These are phyloP conservation scores for Crax fasciolata DNA, from an alignment of 2,797 vertebrate genomes.

Conservation along the genomic window DNA sequence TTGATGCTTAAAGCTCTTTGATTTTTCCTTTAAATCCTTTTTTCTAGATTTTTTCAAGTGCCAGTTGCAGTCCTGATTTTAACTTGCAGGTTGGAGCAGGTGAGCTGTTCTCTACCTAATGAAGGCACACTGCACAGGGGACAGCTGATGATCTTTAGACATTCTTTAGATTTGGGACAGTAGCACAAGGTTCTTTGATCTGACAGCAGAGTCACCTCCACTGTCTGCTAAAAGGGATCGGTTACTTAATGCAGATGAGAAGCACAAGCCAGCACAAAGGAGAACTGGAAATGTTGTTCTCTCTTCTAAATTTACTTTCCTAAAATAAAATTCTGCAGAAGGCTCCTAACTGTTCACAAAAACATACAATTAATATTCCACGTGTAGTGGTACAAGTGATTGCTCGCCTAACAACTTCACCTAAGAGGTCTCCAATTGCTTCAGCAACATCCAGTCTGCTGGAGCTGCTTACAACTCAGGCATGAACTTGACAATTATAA, in stretches of 20 bases:
- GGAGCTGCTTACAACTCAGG: neutral
- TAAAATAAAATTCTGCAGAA: neutral
- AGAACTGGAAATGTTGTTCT: neutral
- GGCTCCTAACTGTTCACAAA: neutral
- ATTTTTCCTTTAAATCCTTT: slow-evolving; percentile 30
- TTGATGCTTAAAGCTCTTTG: slow-evolving; percentile 50
- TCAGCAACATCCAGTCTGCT: neutral
- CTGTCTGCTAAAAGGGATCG: neutral
- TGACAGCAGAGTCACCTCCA: neutral
- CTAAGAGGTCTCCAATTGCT: neutral
- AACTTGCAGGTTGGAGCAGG: neutral
- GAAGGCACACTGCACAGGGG: neutral
- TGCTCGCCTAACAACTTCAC: neutral
- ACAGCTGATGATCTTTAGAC: neutral
- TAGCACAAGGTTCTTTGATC: neutral
- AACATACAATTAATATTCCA: fast-evolving
- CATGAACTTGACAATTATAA: neutral
- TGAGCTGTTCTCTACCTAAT: neutral
- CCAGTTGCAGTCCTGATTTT: neutral
- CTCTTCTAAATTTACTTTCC: neutral
- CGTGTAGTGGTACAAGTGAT: neutral
- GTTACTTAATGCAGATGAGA: neutral
- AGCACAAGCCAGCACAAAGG: neutral
- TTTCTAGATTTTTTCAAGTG: neutral
- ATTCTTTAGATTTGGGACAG: neutral